Evolutionary conservation across 2,113 vertebrate species (phyloP), one percentile per base, ranked within the genome.

Genomic region (Carassius auratus): DNA sequence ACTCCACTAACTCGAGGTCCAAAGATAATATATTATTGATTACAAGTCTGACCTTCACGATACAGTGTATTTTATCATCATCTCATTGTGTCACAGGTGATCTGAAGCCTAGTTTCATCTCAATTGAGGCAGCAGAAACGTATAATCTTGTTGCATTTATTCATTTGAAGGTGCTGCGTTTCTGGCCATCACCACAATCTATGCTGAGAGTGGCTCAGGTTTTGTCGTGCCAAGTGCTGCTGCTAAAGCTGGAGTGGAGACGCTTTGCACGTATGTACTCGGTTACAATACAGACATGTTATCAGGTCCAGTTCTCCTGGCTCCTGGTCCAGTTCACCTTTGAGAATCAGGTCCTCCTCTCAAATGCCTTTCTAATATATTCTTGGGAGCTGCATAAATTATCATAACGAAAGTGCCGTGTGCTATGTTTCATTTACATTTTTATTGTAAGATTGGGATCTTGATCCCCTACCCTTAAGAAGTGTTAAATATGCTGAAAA

Each of bases 151-250:
- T 62, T 85, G 45, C 64, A 75, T 36, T 83, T 61, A 45, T 38
- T 38, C 5, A 38, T 38, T 8, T 74, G n/a, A 48, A 99, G 98
- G 97, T 76, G 97, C 96, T 2, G 96, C 96, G 0, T 99, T 99
- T 91, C 93, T 99, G 87, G 95, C 96, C 86, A 98, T 99, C 92
- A 97, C 97, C 79, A 98, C 98, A 23, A 91, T 97, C 89, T 99
- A 98, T n/a, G n/a, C n/a, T n/a, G n/a, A n/a, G n/a, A n/a, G n/a
- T n/a, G n/a, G n/a, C n/a, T n/a, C n/a, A n/a, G n/a, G n/a, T n/a
- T n/a, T n/a, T n/a, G n/a, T n/a, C n/a, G n/a, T n/a, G n/a, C n/a
- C n/a, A n/a, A n/a, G n/a, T n/a, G n/a, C n/a, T n/a, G n/a, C n/a
- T n/a, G n/a, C n/a, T n/a, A n/a, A n/a, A n/a, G n/a, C n/a, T n/a